A percentile compares a stretch with the other conserved stretches of the same genome.
These are phyloP conservation scores for Phalacrocorax pelagicus DNA, from an alignment of 2,113 vertebrate genomes.

Conservation along the genomic window DNA sequence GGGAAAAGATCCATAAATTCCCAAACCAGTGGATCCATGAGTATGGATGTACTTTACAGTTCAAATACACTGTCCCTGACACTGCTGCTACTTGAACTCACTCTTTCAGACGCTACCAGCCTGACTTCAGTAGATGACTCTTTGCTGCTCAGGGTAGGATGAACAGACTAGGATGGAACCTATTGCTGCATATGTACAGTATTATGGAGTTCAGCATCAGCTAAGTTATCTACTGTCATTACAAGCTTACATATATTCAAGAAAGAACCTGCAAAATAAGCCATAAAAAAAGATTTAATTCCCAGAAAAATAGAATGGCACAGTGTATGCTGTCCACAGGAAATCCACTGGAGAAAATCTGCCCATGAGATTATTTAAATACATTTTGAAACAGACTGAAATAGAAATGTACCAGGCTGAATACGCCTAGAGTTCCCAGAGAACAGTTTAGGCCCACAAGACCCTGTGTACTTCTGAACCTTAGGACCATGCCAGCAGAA, in stretches of 20 bases:
- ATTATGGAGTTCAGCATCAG: background rate
- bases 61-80: background rate
- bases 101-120: background rate
- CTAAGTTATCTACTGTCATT: background rate
- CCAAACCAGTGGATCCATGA: background rate
- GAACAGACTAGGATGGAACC: background rate
- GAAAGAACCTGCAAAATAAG: background rate
- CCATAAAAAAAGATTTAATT: background rate
- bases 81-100: background rate
- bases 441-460: background rate
- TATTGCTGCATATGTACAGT: background rate
- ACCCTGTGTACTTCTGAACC: background rate
- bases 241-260: background rate
- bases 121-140: background rate
- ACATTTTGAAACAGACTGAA: background rate
- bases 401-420: background rate
- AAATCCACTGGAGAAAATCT: background rate
- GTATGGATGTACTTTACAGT: background rate
- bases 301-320: background rate
- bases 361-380: background rate
- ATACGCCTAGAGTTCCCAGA: background rate
- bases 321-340: background rate
- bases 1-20: background rate
- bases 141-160: background rate
- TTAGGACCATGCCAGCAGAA: background rate